Base-by-base conservation (phyloP, 1,140 invertebrate species). In the Hycleus cichorii region DNA sequence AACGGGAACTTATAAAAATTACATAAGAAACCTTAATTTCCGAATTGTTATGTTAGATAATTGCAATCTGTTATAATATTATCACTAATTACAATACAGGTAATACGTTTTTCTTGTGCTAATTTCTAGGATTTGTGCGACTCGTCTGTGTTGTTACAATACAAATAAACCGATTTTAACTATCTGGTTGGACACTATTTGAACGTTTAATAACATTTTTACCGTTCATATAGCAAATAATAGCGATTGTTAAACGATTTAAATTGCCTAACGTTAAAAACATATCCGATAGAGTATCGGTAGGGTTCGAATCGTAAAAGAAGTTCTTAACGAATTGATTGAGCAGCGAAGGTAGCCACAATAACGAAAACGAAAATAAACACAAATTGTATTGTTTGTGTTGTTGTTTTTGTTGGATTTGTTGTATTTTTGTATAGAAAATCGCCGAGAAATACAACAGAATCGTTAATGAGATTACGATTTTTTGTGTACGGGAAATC, bases 211-310 rank as follows among this genome's bases (percentile, higher is more conserved):
- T 5, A 4, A 32, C 32, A 32, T 32, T 32, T 56, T 64, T 7
- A 48, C 46, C 18, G 47, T 38, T 18, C 51, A 57, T 32, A 38
- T 55, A 50, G 32, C 59, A 52, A 47, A 55, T 40, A n/a, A 45
- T 46, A 39, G 58, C 59, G 24, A 57, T 57, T 6, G 54, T 47
- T 40, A 62, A 49, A 11, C 57, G 60, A 49, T 64, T 59, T 12
- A 60, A 32, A 24, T 61, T 62, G 10, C 63, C 63, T 26, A 62
- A 25, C 43, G 49, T 42, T 47, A 64, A 42, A 58, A 64, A 62
- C 10, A 64, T 39, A 32, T 64, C 63, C 8, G 63, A 53, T 12
- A 64, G 18, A 8, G 56, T 8, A 43, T 43, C 57, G 10, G 60
- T 45, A 49, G 26, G 44, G 51, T 38, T 44, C 24, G n/a, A 40